These are phyloP conservation scores for Neodiprion virginianus DNA, from an alignment of 1,140 invertebrate genomes.

Conservation along the genomic window DNA sequence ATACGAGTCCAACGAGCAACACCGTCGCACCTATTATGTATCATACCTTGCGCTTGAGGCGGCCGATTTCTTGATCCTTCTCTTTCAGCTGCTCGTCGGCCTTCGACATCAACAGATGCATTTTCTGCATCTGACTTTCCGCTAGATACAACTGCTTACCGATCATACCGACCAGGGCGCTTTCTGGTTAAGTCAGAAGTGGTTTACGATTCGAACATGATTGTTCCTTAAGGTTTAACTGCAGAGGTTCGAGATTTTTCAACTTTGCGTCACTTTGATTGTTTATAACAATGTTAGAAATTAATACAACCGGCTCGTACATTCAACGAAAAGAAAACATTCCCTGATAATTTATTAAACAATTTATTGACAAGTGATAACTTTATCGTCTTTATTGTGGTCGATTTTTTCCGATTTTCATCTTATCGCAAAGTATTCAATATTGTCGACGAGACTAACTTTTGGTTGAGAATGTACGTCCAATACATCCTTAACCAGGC, in stretches of 20 bases:
- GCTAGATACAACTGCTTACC: conserved; percentile 43
- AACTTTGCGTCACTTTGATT: neutral
- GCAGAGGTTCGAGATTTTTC: neutral
- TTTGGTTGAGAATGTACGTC: too few species aligned
- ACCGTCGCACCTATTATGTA: neutral
- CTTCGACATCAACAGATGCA: conserved; percentile 40
- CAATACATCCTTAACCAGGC: too few species aligned
- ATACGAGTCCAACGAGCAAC: neutral
- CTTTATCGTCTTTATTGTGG: neutral
- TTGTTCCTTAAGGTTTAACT: neutral
- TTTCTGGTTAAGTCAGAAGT: conserved; percentile 27
- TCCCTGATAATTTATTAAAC: neutral
- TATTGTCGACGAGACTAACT: too few species aligned
- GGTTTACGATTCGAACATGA: too few species aligned
- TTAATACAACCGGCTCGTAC: neutral
- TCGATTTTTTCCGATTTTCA: neutral
- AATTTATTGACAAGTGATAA: neutral
- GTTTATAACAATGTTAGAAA: too few species aligned
- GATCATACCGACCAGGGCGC: conserved; percentile 38
- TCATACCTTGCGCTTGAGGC: conserved; percentile 47
- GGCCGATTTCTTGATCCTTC: conserved; percentile 48
- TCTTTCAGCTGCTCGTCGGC: conserved; percentile 39
- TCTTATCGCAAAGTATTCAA: too few species aligned
- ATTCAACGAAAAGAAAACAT: neutral
- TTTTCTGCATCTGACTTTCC: conserved; percentile 46